Percentiles rank a stretch among this genome's conserved stretches.
Evolutionary conservation across 2,113 vertebrate species (phyloP).

Genomic region (Ahaetulla prasina): DNA sequence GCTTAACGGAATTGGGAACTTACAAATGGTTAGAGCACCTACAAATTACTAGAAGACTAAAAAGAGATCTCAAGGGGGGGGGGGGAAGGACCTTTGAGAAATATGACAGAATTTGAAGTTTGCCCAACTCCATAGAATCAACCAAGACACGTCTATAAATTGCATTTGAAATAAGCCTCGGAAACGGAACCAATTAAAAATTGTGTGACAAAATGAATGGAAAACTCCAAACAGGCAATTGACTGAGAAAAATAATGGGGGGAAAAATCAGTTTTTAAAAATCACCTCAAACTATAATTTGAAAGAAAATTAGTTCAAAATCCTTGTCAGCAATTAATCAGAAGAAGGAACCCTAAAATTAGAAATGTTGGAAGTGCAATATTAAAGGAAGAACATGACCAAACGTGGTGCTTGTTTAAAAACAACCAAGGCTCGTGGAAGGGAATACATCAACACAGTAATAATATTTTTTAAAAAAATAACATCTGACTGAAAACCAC

Average conservation of each 20-base stretch:
- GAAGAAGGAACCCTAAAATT: neutral
- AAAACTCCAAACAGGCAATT: neutral
- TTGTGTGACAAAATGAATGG: neutral
- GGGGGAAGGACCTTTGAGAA: neutral
- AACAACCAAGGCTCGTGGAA: neutral
- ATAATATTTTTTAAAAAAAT: neutral
- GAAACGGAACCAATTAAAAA: neutral
- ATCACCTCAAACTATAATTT: neutral
- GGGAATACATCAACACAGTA: neutral
- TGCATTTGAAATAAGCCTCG: neutral
- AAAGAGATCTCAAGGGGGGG: neutral
- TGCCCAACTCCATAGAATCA: neutral
- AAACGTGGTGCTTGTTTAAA: neutral
- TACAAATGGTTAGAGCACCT: neutral
- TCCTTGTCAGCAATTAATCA: neutral
- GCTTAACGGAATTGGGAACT: neutral
- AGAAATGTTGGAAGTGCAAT: neutral
- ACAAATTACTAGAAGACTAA: neutral
- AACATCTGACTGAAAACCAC: neutral
- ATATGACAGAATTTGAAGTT: neutral
- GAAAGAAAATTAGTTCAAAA: neutral
- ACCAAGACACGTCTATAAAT: neutral
- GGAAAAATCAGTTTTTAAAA: neutral
- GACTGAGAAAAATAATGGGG: neutral
- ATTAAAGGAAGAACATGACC: neutral